A percentile compares a stretch with the other conserved stretches of the same genome.
These are phyloP conservation scores for Eumacrocentrus americanus DNA, from an alignment of 2,888 invertebrate genomes.

Conservation along the genomic window DNA sequence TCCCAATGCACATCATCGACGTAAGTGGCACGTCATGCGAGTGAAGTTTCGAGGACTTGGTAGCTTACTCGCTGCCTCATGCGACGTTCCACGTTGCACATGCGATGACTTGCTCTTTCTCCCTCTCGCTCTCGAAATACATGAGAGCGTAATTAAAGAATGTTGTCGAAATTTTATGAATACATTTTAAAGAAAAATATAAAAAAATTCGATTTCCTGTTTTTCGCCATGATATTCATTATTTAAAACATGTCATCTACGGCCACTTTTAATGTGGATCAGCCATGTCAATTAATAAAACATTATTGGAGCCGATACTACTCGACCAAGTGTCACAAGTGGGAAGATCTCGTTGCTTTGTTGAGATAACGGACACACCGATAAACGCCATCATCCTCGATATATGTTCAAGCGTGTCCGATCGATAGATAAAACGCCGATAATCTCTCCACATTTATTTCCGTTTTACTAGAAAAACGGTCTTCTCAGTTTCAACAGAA, in stretches of 20 bases:
- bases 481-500: not conserved
- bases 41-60: conserved; percentile 34
- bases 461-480: not conserved
- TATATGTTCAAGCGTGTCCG: not conserved
- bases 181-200: too few relatives aligned
- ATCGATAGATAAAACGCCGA: not conserved
- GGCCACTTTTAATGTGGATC: too few relatives aligned
- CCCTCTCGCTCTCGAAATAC: not conserved
- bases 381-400: not conserved
- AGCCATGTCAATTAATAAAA: too few relatives aligned
- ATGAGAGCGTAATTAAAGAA: too few relatives aligned
- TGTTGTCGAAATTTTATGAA: too few relatives aligned
- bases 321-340: too few relatives aligned
- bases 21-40: conserved; percentile 33
- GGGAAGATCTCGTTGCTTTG: too few relatives aligned
- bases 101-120: not conserved
- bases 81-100: not conserved
- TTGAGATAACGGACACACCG: too few relatives aligned
- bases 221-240: too few relatives aligned
- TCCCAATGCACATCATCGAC: conserved; percentile 19
- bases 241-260: too few relatives aligned
- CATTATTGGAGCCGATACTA: too few relatives aligned
- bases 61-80: not conserved
- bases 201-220: too few relatives aligned
- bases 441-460: not conserved